These are phyloP conservation scores for Brachynemurus nebulosus DNA, from an alignment of 2,888 invertebrate genomes.

Conservation along the genomic window DNA sequence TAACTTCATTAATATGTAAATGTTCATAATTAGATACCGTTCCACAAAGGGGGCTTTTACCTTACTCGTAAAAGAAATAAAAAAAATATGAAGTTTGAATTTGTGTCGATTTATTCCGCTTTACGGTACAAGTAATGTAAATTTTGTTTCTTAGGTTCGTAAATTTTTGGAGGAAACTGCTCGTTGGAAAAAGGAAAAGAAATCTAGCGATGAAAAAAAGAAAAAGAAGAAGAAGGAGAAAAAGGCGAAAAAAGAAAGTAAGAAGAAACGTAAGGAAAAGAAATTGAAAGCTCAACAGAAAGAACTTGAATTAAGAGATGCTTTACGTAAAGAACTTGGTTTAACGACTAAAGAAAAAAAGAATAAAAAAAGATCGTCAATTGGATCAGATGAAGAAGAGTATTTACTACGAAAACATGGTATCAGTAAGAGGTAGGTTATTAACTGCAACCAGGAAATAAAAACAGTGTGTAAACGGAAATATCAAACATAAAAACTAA, in stretches of 20 bases:
- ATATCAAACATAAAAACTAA: neutral
- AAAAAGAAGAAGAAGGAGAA: conserved; percentile 39
- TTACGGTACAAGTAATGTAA: no score
- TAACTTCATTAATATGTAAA: no score
- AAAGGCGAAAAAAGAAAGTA: conserved; percentile 55
- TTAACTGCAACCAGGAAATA: neutral
- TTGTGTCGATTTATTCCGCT: no score
- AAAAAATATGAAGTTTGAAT: no score
- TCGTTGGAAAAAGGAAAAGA: conserved; percentile 60
- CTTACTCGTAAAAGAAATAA: no score
- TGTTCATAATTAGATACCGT: no score
- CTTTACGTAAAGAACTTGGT: conserved; percentile 43
- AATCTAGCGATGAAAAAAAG: conserved; percentile 49
- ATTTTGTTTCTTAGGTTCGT: conserved; percentile 43
- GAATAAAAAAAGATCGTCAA: conserved; percentile 24
- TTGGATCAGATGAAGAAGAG: conserved; percentile 33
- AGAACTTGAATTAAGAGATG: conserved; percentile 49
- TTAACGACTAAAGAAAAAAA: conserved; percentile 28
- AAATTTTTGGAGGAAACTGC: conserved; percentile 72
- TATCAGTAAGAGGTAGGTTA: conserved; percentile 28
- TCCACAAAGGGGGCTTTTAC: no score
- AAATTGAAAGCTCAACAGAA: conserved; percentile 53
- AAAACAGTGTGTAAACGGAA: neutral
- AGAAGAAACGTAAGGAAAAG: conserved; percentile 60
- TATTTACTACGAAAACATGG: conserved; percentile 33